Evolutionary conservation across 2,888 invertebrate species (phyloP).

Genomic region (Craniophora ligustri): DNA sequence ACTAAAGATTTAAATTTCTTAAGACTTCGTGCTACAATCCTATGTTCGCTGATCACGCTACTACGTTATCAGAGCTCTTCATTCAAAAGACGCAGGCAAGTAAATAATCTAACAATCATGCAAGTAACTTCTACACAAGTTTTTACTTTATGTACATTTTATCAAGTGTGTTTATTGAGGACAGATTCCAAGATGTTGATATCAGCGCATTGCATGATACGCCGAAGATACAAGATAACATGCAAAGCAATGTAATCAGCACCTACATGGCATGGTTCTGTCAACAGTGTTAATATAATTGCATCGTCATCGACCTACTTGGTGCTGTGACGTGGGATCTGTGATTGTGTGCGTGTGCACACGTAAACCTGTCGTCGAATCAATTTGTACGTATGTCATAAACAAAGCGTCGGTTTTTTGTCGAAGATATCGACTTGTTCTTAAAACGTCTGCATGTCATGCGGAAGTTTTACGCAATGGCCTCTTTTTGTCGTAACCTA

Average conservation of each 20-base stretch:
- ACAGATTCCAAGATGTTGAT: slow-evolving; percentile 40
- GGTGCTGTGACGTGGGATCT: slow-evolving; percentile 44
- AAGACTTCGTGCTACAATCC: too few species aligned
- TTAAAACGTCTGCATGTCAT: slow-evolving; percentile 1
- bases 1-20: too few species aligned
- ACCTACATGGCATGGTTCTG: slow-evolving; percentile 39
- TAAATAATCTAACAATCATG: too few species aligned
- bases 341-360: slow-evolving; percentile 12
- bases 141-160: slow-evolving; percentile 22
- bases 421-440: slow-evolving; percentile 1
- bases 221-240: slow-evolving; percentile 32
- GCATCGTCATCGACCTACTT: slow-evolving; percentile 56
- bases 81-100: too few species aligned
- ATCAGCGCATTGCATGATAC: slow-evolving; percentile 38
- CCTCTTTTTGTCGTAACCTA: neutral
- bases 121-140: neutral
- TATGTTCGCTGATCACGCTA: too few species aligned
- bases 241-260: slow-evolving; percentile 36
- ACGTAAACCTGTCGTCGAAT: slow-evolving; percentile 24
- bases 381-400: slow-evolving; percentile 11
- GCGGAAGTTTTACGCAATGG: neutral
- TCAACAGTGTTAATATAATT: slow-evolving; percentile 46
- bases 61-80: too few species aligned
- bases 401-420: slow-evolving; percentile 25
- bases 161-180: slow-evolving; percentile 38